Conservation (phyloP, 2,797 vertebrate species). For the Falco cherrug region DNA sequence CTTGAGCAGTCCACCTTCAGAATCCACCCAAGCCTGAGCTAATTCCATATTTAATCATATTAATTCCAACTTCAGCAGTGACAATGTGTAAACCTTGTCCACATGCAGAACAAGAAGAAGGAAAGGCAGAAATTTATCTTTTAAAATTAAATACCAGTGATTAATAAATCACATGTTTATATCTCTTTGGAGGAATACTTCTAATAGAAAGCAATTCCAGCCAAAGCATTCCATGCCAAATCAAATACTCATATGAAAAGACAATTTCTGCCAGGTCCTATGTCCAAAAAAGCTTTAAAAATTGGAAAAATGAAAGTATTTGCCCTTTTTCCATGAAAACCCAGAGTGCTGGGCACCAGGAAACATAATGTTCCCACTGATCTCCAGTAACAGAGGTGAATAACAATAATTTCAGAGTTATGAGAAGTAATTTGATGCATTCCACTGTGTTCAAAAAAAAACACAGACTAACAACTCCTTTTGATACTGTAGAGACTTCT, state of each 20-base stretch:
- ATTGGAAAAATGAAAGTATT: slow-evolving; percentile 46
- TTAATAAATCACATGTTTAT: slow-evolving; percentile 75
- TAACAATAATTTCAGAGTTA: slow-evolving; percentile 11
- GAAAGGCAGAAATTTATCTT: slow-evolving; percentile 50
- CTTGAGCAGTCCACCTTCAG: slow-evolving; percentile 16
- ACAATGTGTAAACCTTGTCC: slow-evolving; percentile 44
- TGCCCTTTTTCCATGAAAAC: slow-evolving; percentile 49
- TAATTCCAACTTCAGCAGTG: slow-evolving; percentile 53
- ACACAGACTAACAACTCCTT: not conserved
- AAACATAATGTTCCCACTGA: slow-evolving; percentile 41
- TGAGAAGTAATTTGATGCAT: not conserved
- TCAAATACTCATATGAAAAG: slow-evolving; percentile 66
- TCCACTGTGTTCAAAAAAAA: not conserved
- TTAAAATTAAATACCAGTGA: slow-evolving; percentile 65
- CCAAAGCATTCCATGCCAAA: slow-evolving; percentile 59
- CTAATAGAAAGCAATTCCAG: slow-evolving; percentile 61
- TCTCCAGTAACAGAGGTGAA: slow-evolving; percentile 42
- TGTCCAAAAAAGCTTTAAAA: slow-evolving; percentile 57
- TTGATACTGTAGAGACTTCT: not conserved
- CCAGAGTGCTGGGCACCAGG: slow-evolving; percentile 10
- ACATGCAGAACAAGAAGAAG: slow-evolving; percentile 47
- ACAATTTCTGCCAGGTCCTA: slow-evolving; percentile 51
- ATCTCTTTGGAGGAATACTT: slow-evolving; percentile 62
- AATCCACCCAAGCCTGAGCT: slow-evolving; percentile 43
- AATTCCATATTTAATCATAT: slow-evolving; percentile 58